A percentile compares a stretch with the other conserved stretches of the same genome.
phyloP scores from a whole-genome alignment of 1,140 invertebrate genomes.

The Zelostemma sp. region DNA sequence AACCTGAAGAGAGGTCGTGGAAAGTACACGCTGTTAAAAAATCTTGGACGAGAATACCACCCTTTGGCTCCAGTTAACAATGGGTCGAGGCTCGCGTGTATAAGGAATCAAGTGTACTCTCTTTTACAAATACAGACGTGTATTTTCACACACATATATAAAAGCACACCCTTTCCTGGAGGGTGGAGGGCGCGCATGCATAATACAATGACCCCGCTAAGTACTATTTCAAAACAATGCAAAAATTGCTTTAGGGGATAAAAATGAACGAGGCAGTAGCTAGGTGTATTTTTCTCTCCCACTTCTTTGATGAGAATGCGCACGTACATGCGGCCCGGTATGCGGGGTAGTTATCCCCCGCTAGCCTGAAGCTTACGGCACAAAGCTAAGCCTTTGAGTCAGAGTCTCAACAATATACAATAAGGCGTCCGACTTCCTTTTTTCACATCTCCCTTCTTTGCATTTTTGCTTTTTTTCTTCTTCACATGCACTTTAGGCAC shows the following conservation, averaged over 20 bases:
- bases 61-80: slow-evolving; percentile 65
- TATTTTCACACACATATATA: slow-evolving; percentile 36
- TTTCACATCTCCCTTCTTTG: slow-evolving; percentile 48
- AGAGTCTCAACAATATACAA: slow-evolving; percentile 67
- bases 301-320: slow-evolving; percentile 57
- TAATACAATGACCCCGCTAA: slow-evolving; percentile 73
- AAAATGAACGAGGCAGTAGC: slow-evolving; percentile 70
- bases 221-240: slow-evolving; percentile 73
- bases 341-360: slow-evolving; percentile 61
- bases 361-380: slow-evolving; percentile 59
- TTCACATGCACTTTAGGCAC: slow-evolving; percentile 36
- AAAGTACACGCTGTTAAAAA: slow-evolving; percentile 56
- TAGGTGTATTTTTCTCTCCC: slow-evolving; percentile 70
- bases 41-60: slow-evolving; percentile 58
- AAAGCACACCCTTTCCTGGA: slow-evolving; percentile 47
- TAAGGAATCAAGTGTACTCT: slow-evolving; percentile 71
- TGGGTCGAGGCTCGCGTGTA: slow-evolving; percentile 68
- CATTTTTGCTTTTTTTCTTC: slow-evolving; percentile 30
- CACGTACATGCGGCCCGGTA: slow-evolving; percentile 48
- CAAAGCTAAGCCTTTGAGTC: slow-evolving; percentile 71
- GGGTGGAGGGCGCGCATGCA: slow-evolving; percentile 67
- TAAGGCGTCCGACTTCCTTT: slow-evolving; percentile 69
- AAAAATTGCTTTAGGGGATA: slow-evolving; percentile 73
- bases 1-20: slow-evolving; percentile 20
- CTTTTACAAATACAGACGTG: slow-evolving; percentile 58